Conservation (phyloP, 2,797 vertebrate species). For the Liparis tanakae region DNA sequence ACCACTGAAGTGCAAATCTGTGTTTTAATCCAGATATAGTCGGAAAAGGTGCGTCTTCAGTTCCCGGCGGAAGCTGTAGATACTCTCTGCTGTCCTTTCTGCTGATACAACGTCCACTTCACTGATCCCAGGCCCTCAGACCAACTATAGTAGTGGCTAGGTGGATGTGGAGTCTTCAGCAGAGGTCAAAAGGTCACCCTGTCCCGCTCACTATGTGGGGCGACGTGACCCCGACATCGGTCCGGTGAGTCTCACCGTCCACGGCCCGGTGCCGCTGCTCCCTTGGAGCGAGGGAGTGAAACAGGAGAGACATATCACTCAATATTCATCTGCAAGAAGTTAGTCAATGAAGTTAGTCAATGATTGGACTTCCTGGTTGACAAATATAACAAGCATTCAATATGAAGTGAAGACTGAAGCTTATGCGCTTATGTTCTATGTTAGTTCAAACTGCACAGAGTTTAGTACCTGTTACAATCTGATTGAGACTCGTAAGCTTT, state of each 20-base stretch:
- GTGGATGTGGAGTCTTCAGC: background rate
- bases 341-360: background rate
- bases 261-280: slow-evolving; percentile 24
- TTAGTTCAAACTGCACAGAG: too few relatives aligned
- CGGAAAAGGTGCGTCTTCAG: too few relatives aligned
- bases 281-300: background rate
- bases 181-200: slow-evolving; percentile 10
- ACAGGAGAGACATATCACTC: background rate
- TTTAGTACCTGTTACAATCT: too few relatives aligned
- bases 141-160: too few relatives aligned
- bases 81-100: too few relatives aligned
- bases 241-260: slow-evolving; percentile 21
- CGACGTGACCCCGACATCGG: background rate
- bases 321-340: background rate
- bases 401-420: too few relatives aligned
- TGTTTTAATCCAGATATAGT: too few relatives aligned
- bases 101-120: rapidly evolving
- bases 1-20: too few relatives aligned
- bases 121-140: background rate
- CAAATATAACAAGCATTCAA: background rate
- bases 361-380: background rate
- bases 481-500: background rate
- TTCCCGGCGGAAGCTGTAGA: too few relatives aligned
- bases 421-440: too few relatives aligned
- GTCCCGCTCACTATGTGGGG: slow-evolving; percentile 1